Evolutionary conservation across 2,797 vertebrate genomes (phyloP).

Genomic region (Florisuga fusca): DNA sequence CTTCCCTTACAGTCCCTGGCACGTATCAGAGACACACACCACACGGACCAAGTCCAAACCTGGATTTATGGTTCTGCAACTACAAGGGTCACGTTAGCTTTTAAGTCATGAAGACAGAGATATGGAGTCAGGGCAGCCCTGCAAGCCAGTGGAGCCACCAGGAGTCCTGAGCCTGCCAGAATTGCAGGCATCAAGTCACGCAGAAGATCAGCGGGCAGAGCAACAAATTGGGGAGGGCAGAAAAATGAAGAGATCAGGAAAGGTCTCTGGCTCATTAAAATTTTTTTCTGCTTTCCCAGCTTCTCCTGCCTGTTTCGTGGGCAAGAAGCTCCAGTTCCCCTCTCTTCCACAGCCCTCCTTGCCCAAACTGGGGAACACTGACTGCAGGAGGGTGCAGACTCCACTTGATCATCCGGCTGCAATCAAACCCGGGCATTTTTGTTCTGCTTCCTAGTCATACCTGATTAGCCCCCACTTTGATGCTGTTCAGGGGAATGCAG

Average conservation of each 20-base stretch:
- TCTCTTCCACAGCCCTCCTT: neutral
- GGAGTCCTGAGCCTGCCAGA: neutral
- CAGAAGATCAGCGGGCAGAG: neutral
- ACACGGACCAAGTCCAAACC: neutral
- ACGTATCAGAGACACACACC: fast-evolving
- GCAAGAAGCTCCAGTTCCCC: neutral
- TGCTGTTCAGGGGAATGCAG: neutral
- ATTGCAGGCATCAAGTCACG: neutral
- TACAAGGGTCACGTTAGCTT: neutral
- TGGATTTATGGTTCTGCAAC: constrained; percentile 22
- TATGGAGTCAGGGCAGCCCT: neutral
- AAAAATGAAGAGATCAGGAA: neutral
- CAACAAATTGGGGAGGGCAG: neutral
- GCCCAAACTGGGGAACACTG: neutral
- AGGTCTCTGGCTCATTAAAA: neutral
- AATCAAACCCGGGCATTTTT: constrained; percentile 13
- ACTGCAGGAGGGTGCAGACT: constrained; percentile 22
- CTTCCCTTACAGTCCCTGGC: neutral
- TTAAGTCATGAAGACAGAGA: neutral
- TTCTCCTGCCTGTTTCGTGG: neutral
- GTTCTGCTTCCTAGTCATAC: constrained; percentile 37
- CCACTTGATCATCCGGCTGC: neutral
- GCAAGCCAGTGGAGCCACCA: neutral
- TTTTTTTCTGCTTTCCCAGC: neutral
- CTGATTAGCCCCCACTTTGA: constrained; percentile 61